Evolutionary conservation across 2,113 vertebrate genomes (phyloP).

Genomic region (Gasterosteus aculeatus): DNA sequence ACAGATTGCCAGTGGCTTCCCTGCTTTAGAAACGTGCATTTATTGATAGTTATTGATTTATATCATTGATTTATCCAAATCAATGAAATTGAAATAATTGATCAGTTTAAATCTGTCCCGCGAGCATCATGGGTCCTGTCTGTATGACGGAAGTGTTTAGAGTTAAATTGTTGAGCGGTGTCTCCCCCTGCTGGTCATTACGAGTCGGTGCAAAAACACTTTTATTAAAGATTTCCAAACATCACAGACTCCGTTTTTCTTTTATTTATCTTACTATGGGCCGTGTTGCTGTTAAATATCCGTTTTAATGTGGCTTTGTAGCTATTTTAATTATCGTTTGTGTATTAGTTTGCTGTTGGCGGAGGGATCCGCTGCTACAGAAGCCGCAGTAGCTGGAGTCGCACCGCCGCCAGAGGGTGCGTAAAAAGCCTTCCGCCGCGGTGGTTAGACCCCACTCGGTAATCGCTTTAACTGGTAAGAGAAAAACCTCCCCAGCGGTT

Average conservation of each 20-base stretch:
- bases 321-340: neutral
- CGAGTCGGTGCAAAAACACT: neutral
- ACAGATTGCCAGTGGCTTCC: neutral
- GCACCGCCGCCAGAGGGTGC: conserved; percentile 20
- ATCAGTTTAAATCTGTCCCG: neutral
- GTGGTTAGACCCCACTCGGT: conserved; percentile 39
- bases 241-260: accelerated
- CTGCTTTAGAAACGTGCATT: neutral
- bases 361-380: conserved; percentile 47
- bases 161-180: neutral
- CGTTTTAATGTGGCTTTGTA: accelerated
- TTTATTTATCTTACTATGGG: accelerated
- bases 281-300: neutral
- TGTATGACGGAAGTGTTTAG: neutral
- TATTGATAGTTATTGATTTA: neutral
- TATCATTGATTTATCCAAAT: neutral
- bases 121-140: neutral
- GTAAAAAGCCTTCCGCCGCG: conserved; percentile 71
- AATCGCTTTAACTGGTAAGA: accelerated
- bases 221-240: neutral
- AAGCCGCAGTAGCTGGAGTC: conserved; percentile 29
- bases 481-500: neutral
- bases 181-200: conserved; percentile 28
- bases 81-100: neutral
- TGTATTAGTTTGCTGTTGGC: conserved; percentile 23